Base-by-base conservation (phyloP, 2,888 invertebrate genomes). In the Saturnia pavonia region DNA sequence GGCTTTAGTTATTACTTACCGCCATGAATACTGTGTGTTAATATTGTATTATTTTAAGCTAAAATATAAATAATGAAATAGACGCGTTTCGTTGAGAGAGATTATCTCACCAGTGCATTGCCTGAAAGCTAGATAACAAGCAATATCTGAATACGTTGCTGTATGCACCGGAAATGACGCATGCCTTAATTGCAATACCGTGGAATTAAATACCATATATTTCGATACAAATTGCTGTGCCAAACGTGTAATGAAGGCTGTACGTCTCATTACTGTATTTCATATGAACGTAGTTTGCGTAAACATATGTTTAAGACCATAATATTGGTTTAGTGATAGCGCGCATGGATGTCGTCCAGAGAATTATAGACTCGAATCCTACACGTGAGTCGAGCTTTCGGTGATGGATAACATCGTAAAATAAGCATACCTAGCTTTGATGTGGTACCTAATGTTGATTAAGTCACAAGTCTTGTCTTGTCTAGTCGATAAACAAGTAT, bases 131-230 rank as follows among this genome's bases (percentile, higher is more conserved):
- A 54, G 11, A n/a, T 8, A 22, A 22, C 6, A 54, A 54, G 54
- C 54, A 22, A 54, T 54, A 54, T 54, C 57, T 60, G 57, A 34
- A 68, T 68, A 42, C 70, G 66, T 48, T 51, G 48, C 70, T 66
- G 65, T 65, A 22, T 66, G n/a, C 25, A 27, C 54, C 51, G 66
- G 66, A 66, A 51, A 34, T 66, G 70, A 66, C 65, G 54, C 19
- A 45, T 22, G 67, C 42, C 57, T 66, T 66, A 66, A 69, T 65
- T 65, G 40, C 40, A 65, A 19, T 40, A 7, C 65, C 1, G 65
- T 0, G n/a, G 65, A 65, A 40, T 65, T 40, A 34, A 40, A 40
- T n/a, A 40, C 34, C 65, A 40, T 40, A n/a, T 67, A 42, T 57
- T 67, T 19, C 27, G 7, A 43, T 40, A 66, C 57, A 70, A 67